phyloP scores from a whole-genome alignment of 2,888 invertebrate genomes.

The Amblyjoppa proteus region DNA sequence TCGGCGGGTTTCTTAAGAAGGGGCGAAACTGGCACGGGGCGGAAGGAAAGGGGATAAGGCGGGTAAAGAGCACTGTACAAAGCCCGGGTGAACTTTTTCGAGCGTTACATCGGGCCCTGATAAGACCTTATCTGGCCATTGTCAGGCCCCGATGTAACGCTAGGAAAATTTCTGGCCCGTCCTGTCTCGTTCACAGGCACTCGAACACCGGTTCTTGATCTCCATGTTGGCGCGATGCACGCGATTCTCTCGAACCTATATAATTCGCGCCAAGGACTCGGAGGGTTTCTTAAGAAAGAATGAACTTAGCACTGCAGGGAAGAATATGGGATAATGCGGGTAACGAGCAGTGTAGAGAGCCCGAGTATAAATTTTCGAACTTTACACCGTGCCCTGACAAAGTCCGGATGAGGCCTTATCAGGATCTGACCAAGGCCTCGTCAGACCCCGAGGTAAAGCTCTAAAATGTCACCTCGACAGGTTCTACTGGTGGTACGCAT shows the following conservation, averaged over 20 bases:
- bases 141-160: too few species aligned
- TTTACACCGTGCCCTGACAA: too few species aligned
- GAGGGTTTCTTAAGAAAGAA: slow-evolving; percentile 11
- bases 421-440: too few species aligned
- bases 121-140: too few species aligned
- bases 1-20: slow-evolving; percentile 8
- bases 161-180: too few species aligned
- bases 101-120: too few species aligned
- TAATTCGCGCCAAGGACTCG: neutral
- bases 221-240: slow-evolving; percentile 76
- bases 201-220: slow-evolving; percentile 75
- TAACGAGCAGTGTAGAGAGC: neutral
- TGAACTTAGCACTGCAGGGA: slow-evolving; percentile 6
- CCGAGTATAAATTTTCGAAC: too few species aligned
- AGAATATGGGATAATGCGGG: neutral
- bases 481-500: too few species aligned
- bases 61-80: neutral
- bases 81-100: neutral
- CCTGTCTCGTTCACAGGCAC: slow-evolving; percentile 52
- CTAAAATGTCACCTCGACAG: too few species aligned
- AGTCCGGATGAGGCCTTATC: too few species aligned
- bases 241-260: slow-evolving; percentile 62
- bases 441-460: too few species aligned
- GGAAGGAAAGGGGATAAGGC: neutral
- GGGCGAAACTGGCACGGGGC: slow-evolving; percentile 9